Evolutionary conservation across 1,140 invertebrate species (phyloP).

Genomic region (Orius insidiosus): DNA sequence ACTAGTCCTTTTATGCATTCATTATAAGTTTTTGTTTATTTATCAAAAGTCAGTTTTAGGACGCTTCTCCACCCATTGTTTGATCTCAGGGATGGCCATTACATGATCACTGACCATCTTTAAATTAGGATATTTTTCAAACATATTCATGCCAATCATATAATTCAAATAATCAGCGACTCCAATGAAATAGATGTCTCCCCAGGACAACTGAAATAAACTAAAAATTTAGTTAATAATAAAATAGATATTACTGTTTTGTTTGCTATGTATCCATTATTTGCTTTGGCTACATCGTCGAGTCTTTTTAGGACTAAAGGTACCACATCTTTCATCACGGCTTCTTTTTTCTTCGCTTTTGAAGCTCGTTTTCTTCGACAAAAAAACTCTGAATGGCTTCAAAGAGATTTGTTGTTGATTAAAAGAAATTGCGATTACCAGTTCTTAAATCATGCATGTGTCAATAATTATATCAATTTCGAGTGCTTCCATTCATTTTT

Average conservation of each 20-base stretch:
- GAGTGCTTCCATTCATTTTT: constrained; percentile 20
- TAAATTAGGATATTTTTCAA: constrained; percentile 33
- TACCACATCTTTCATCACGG: constrained; percentile 35
- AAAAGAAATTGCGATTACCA: too few relatives aligned
- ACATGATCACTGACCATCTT: constrained; percentile 29
- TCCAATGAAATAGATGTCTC: constrained; percentile 38
- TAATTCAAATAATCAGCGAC: constrained; percentile 37
- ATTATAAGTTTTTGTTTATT: too few relatives aligned
- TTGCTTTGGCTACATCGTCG: constrained; percentile 33
- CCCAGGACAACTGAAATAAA: constrained; percentile 29
- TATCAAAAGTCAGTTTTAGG: too few relatives aligned
- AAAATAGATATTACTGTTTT: too few relatives aligned
- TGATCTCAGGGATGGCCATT: constrained; percentile 28
- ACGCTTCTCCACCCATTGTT: constrained; percentile 30
- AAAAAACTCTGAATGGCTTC: neutral
- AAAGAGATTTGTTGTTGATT: too few relatives aligned
- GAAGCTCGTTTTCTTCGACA: constrained; percentile 22
- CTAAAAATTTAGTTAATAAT: too few relatives aligned
- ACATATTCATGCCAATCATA: constrained; percentile 33
- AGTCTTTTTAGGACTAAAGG: constrained; percentile 35
- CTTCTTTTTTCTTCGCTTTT: constrained; percentile 32
- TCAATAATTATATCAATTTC: constrained; percentile 4
- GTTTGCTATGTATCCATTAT: constrained; percentile 31
- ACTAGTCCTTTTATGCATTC: too few relatives aligned
- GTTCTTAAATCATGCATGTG: constrained; percentile 4